Evolutionary conservation across 1,140 invertebrate species (phyloP).

Genomic region (Trialeurodes vaporariorum): DNA sequence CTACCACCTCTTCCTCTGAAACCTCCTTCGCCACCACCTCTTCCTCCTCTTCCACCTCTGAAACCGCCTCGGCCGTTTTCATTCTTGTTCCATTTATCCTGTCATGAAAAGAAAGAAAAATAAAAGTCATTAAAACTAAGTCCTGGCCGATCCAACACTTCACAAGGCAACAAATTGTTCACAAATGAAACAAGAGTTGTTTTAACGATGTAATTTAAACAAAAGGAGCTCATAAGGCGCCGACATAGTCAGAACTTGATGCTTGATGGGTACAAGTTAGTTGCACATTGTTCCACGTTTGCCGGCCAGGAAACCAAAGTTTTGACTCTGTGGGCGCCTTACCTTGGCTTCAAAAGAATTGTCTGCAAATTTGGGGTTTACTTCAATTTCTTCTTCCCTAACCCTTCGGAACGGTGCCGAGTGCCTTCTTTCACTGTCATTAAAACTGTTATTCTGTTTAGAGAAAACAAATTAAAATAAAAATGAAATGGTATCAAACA

Average conservation of each 20-base stretch:
- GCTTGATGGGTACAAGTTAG: too few relatives aligned
- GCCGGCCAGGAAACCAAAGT: slow-evolving; percentile 24
- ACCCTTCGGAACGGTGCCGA: slow-evolving; percentile 68
- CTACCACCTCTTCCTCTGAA: too few relatives aligned
- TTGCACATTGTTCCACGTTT: slow-evolving; percentile 36
- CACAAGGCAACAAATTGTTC: slow-evolving; percentile 27
- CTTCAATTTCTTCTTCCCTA: slow-evolving; percentile 53
- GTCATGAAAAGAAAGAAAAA: slow-evolving; percentile 33
- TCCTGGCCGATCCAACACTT: slow-evolving; percentile 29
- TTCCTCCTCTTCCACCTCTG: slow-evolving; percentile 22
- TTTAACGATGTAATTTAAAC: too few relatives aligned
- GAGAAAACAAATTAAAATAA: too few relatives aligned
- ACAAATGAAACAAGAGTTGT: too few relatives aligned
- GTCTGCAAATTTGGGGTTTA: slow-evolving; percentile 64
- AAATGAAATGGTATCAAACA: too few relatives aligned
- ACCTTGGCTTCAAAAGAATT: slow-evolving; percentile 95
- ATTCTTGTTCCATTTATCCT: slow-evolving; percentile 34
- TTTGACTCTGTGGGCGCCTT: slow-evolving; percentile 41
- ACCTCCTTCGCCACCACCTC: slow-evolving; percentile 23
- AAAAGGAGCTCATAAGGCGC: slow-evolving; percentile 26
- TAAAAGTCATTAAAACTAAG: too few relatives aligned
- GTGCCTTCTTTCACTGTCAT: slow-evolving; percentile 23
- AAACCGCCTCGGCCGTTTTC: slow-evolving; percentile 28
- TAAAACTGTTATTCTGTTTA: too few relatives aligned
- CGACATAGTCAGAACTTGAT: slow-evolving; percentile 8